Evolutionary conservation across 2,797 vertebrate species (phyloP), one percentile per base, ranked within the genome.

Genomic region (Myripristis jacobus): DNA sequence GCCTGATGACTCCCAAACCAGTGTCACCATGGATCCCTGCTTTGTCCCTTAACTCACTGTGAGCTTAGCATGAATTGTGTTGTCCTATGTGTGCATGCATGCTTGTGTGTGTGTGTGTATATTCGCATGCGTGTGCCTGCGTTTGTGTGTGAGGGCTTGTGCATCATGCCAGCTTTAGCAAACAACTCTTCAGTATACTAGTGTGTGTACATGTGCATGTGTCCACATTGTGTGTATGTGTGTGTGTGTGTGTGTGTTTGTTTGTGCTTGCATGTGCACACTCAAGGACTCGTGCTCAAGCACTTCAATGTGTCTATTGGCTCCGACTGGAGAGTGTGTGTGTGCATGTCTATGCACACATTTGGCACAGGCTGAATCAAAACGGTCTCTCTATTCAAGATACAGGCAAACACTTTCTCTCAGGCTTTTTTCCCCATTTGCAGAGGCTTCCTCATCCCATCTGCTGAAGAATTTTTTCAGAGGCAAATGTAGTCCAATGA

Each of bases 1-100:
- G 12, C 48, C 27, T 27, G 15, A n/a, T 75, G 46, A 68, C 58
- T 58, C 63, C 24, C 19, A 57, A 15, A 57, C 11, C 19, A 31
- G 27, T 3, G 12, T 36, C 6, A 36, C 54, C 54, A 36, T 34
- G n/a, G 31, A n/a, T 19, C 54, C 54, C 31, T 21, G 54, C 54
- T 38, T 15, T 11, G 15, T 36, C 19, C n/a, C 18, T 57, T 36
- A 19, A 36, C 15, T 36, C 10, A 11, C 6, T 57, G 38, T 34
- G 54, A 36, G n/a, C 5, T 36, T 6, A 11, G 2, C 19, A 10
- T 31, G 29, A 27, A 22, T 34, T 21, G 10, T 36, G 54, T 36
- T 41, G 36, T 41, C 36, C 11, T 41, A 2, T 11, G 2, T 7
- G 11, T 41, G 12, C 15, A 12, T 41, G 36, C 15, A 3, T 41